Base-by-base conservation (phyloP, 2,113 vertebrate species). In the Carassius gibelio region DNA sequence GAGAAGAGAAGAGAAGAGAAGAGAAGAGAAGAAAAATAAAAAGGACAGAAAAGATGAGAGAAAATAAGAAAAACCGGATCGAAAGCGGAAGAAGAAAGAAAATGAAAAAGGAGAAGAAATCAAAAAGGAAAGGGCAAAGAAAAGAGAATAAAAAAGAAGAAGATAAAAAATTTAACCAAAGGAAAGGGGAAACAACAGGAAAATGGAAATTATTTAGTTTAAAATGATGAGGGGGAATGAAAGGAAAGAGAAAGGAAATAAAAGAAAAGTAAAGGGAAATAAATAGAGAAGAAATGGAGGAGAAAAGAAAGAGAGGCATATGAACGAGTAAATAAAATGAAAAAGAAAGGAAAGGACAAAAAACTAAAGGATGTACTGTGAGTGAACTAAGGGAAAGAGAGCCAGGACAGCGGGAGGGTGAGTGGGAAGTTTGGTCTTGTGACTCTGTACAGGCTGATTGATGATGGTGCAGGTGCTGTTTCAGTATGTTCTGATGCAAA, bases 361-460 rank as follows among this genome's bases (percentile, higher is more conserved):
- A 10, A 75, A 75, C 0, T 13, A 75, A 75, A 50, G 5, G 13
- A 72, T 4, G 10, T 30, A 30, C 30, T 30, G 30, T 0, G 11
- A 71, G 9, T 71, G 9, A 64, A 71, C 48, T 48, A 38, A 66
- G 1, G 50, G n/a, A 68, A 75, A 45, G n/a, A 82, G 66, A 61
- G 74, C 78, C 9, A 42, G 59, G 72, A 34, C 15, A 81, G 55
- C 23, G 72, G 72, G 23, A 85, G 69, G 66, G 82, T 50, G 26
- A 71, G 45, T 62, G 72, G 48, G 84, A 88, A 74, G 74, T 34
- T 86, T 14, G n/a, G 74, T 13, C 81, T 87, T 87, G 80, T 62
- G 13, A 66, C 87, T 81, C 55, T 38, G 84, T 77, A 62, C 88
- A 91, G 86, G 89, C 91, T 91, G 91, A 93, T 92, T 91, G 91